A percentile compares a stretch with the other conserved stretches of the same genome.
These are phyloP conservation scores for Aphelenchoides bicaudatus DNA, from an alignment of 2,888 invertebrate genomes.

Conservation along the genomic window DNA sequence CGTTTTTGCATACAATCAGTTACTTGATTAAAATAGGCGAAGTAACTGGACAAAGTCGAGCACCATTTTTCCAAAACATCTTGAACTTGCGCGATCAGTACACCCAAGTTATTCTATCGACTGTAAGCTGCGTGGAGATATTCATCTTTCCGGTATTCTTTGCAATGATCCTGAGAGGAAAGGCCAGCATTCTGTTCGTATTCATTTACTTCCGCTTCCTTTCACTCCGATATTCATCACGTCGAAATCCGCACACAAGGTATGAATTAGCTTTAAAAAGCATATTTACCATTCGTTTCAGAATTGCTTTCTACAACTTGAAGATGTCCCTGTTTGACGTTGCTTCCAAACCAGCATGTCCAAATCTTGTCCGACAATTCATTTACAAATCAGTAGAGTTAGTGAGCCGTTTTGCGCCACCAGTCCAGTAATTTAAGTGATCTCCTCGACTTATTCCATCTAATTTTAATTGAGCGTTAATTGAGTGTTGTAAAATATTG, in stretches of 20 bases:
- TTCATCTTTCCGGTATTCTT: conserved; percentile 67
- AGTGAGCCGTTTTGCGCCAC: conserved; percentile 75
- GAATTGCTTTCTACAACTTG: conserved; percentile 78
- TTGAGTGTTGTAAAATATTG: no score
- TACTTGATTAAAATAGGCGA: conserved; percentile 72
- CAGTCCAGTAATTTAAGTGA: conserved; percentile 17
- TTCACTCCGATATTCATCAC: conserved; percentile 82
- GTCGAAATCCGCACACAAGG: conserved; percentile 91
- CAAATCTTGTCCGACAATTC: conserved; percentile 68
- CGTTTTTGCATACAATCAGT: conserved; percentile 83
- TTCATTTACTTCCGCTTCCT: conserved; percentile 96
- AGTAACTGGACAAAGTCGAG: conserved; percentile 26
- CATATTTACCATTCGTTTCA: conserved; percentile 39
- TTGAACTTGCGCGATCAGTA: conserved; percentile 35
- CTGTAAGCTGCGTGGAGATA: conserved; percentile 88
- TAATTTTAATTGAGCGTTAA: no score
- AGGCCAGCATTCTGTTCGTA: conserved; percentile 82
- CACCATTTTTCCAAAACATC: conserved; percentile 29
- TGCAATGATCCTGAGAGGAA: conserved; percentile 76
- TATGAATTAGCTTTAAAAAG: conserved; percentile 63
- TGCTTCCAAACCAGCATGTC: conserved; percentile 72
- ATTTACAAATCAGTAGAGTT: conserved; percentile 70
- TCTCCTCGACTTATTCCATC: no score
- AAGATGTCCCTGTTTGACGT: conserved; percentile 71
- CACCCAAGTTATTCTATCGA: conserved; percentile 64